Base-by-base conservation (phyloP, 2,888 invertebrate genomes). In the Hypselothyrea guttata region DNA sequence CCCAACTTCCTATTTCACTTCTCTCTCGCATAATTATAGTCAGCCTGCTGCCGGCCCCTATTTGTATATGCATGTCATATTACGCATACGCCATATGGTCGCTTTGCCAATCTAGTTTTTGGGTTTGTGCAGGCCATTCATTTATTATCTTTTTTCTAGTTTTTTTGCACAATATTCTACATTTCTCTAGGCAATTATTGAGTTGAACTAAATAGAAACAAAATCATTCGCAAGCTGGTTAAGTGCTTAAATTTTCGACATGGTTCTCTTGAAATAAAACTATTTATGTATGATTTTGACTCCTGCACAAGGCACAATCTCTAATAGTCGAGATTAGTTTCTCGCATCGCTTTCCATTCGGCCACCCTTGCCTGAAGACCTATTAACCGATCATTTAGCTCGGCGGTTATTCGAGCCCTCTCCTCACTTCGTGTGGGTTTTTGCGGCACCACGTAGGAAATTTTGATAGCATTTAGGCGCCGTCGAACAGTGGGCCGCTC, bases 61-160 rank as follows among this genome's bases (percentile, higher is more conserved):
- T 72, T 83, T 69, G 81, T 60, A 56, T 64, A 58, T 68, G 55
- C 55, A 53, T 60, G 69, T 55, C 69, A 75, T 53, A 71, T 60
- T 48, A 61, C 62, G 46, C 59, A 75, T 59, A 59, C 71, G 60
- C 58, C 55, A 62, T 62, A 58, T 55, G 48, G 63, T 15, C 31
- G 46, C 34, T 27, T 13, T n/a, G 27, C 15, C 16, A 8, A 59
- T 57, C 42, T 55, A 49, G 56, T 63, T 57, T 55, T 76, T 69
- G 72, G n/a, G n/a, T n/a, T n/a, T n/a, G n/a, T n/a, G n/a, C n/a
- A n/a, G n/a, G n/a, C n/a, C n/a, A n/a, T 79, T 79, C 75, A 66
- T 71, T 60, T 69, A 75, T 83, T 83, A 83, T 83, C 63, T 72
- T 53, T 22, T 22, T 22, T n/a, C n/a, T n/a, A 11, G 30, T 33